phyloP scores from a whole-genome alignment of 1,140 invertebrate species.

The Megalonaias nervosa region DNA sequence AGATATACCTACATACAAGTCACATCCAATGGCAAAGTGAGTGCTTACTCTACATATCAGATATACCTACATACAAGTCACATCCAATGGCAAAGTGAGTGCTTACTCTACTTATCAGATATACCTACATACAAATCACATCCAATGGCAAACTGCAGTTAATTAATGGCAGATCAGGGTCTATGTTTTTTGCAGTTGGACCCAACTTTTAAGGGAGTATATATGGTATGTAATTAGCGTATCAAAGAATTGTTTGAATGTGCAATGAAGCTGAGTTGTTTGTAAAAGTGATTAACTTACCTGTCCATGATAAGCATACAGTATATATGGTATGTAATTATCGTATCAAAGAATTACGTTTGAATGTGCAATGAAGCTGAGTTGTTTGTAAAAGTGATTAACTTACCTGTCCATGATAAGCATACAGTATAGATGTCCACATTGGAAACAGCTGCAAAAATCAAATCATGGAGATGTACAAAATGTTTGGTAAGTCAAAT shows the following conservation, averaged over 20 bases:
- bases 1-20: no score
- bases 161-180: no score
- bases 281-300: constrained; percentile 71
- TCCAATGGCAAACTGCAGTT: no score
- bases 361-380: not conserved
- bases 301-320: constrained; percentile 89
- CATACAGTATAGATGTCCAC: constrained; percentile 90
- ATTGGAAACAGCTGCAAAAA: constrained; percentile 74
- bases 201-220: no score
- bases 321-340: constrained; percentile 78
- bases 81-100: no score
- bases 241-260: not conserved
- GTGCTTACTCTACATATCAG: no score
- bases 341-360: not conserved
- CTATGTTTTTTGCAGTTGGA: no score
- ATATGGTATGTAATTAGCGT: not conserved
- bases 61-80: no score
- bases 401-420: constrained; percentile 86
- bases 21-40: no score
- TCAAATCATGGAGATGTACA: constrained; percentile 12
- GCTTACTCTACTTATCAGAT: no score
- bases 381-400: not conserved
- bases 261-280: not conserved
- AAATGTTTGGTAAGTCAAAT: no score
- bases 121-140: no score